A percentile compares a stretch with the other conserved stretches of the same genome.
These are phyloP conservation scores for Melanargia galathea DNA, from an alignment of 2,888 invertebrate genomes.

Conservation along the genomic window DNA sequence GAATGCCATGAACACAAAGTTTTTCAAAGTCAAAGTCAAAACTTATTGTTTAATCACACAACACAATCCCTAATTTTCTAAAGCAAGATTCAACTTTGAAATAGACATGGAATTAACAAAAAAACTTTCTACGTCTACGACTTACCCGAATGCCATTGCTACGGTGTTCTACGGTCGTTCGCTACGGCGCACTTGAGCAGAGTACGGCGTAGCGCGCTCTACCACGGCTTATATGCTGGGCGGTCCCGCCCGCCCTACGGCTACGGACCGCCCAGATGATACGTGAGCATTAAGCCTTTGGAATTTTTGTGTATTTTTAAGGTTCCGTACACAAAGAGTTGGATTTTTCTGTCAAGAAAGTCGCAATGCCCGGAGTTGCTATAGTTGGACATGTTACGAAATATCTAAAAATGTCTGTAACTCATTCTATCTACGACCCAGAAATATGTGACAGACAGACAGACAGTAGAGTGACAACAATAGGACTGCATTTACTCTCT, in stretches of 20 bases:
- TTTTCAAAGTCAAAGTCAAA: neutral
- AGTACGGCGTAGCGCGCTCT: slow-evolving; percentile 49
- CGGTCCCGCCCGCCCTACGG: slow-evolving; percentile 52
- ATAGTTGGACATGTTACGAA: too few relatives aligned
- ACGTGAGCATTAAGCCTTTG: slow-evolving; percentile 39
- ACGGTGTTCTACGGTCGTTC: slow-evolving; percentile 40
- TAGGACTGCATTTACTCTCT: too few relatives aligned
- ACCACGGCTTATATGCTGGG: slow-evolving; percentile 58
- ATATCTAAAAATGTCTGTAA: too few relatives aligned
- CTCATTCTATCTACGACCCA: too few relatives aligned
- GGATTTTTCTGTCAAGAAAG: too few relatives aligned
- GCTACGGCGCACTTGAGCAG: slow-evolving; percentile 51
- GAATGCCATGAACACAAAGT: neutral
- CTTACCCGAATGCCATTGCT: slow-evolving; percentile 59
- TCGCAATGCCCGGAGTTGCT: too few relatives aligned
- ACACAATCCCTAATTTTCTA: neutral
- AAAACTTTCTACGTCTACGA: slow-evolving; percentile 29
- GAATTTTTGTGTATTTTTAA: slow-evolving; percentile 9
- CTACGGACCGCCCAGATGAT: slow-evolving; percentile 51
- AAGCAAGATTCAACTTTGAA: too few relatives aligned
- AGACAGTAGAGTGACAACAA: too few relatives aligned
- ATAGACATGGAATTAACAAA: neutral
- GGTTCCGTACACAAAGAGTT: too few relatives aligned
- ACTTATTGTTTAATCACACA: neutral
- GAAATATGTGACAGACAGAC: too few relatives aligned